Base-by-base conservation (phyloP, 2,888 invertebrate species). In the Orchesella flavescens region DNA sequence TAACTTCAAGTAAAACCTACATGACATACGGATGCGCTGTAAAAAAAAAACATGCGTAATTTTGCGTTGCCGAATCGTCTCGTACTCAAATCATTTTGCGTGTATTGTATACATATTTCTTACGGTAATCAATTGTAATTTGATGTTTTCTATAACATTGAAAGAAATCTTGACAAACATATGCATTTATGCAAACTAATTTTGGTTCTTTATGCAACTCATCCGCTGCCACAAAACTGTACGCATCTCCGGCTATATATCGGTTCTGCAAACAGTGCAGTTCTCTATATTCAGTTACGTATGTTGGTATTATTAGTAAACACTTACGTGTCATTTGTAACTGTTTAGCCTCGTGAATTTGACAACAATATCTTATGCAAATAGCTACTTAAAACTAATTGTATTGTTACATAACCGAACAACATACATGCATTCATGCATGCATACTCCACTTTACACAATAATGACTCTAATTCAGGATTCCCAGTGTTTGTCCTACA, bases 361-460 rank as follows among this genome's bases (percentile, higher is more conserved):
- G 17, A 43, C 44, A 65, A 65, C 1, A 65, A 65, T 34, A 34
- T 17, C n/a, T n/a, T 43, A 43, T 65, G 65, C 65, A 65, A 65
- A 65, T n/a, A 61, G 12, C 61, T 24, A 24, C 61, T 23, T 24
- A 61, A 61, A 44, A 65, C 65, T 65, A 65, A 65, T 43, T 65
- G 65, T 65, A 44, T 65, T 65, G 23, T 65, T 65, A 65, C 65
- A 43, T 65, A 34, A 65, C 43, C 34, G 43, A 65, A 24, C 12
- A 44, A 44, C 44, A 34, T 15, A 34, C 5, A 63, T 34, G 34
- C 63, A n/a, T 55, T 4, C 34, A 34, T 34, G 34, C 34, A 34
- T 34, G 34, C 34, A 34, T 34, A 34, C 24, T 65, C n/a, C 44
- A 43, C 9, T 61, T 17, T 61, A 24, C 15, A 57, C 61, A 17